phyloP scores from a whole-genome alignment of 2,888 invertebrate species.

The Aphrophora alni region DNA sequence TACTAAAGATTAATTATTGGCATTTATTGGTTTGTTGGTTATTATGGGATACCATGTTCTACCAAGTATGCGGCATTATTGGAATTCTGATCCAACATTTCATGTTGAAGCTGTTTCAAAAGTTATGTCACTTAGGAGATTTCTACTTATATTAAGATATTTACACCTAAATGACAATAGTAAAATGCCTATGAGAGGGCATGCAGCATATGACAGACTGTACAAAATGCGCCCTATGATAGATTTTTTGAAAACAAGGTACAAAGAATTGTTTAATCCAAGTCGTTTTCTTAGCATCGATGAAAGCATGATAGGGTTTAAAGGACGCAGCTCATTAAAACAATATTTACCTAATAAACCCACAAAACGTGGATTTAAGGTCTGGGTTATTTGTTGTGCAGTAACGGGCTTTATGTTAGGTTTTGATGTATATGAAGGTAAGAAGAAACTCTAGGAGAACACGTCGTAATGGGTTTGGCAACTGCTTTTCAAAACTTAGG shows the following conservation, averaged over 20 bases:
- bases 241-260: slow-evolving; percentile 26
- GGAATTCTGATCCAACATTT: background rate
- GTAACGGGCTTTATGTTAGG: background rate
- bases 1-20: background rate
- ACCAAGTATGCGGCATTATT: background rate
- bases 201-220: background rate
- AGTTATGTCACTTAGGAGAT: background rate
- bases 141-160: background rate
- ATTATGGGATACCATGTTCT: background rate
- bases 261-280: background rate
- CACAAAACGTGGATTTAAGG: background rate
- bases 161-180: slow-evolving; percentile 7
- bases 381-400: no score
- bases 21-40: background rate
- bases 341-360: background rate
- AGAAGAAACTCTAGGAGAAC: background rate
- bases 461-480: background rate
- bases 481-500: background rate
- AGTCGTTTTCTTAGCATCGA: no score
- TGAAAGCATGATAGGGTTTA: background rate
- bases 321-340: background rate
- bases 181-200: background rate
- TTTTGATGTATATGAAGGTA: slow-evolving; percentile 7
- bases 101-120: slow-evolving; percentile 19
- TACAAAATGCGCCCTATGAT: slow-evolving; percentile 35